Evolutionary conservation across 1,140 invertebrate genomes (phyloP).

Genomic region (Samia ricini): DNA sequence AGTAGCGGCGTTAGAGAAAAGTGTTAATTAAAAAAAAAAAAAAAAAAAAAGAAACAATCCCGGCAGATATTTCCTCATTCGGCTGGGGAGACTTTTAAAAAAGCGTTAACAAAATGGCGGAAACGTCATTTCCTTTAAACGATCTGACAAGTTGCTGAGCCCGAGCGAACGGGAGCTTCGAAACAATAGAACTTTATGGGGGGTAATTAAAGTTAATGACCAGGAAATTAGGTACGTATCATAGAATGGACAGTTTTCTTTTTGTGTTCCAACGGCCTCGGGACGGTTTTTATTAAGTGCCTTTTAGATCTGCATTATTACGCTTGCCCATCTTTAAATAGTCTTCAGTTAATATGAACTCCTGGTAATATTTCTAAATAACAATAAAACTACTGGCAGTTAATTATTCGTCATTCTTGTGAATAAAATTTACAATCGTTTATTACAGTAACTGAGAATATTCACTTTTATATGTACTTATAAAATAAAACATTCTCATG

Average conservation of each 20-base stretch:
- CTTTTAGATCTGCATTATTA: neutral
- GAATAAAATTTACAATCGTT: no score
- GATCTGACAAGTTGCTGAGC: constrained; percentile 6
- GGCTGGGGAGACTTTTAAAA: neutral
- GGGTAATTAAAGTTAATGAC: constrained; percentile 11
- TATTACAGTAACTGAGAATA: no score
- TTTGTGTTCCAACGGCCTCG: neutral
- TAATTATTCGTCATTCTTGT: no score
- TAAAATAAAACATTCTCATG: no score
- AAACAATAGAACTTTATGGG: constrained; percentile 12
- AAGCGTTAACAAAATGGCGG: neutral
- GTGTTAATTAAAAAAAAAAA: constrained; percentile 4
- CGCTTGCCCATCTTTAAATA: no score
- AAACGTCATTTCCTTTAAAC: constrained; percentile 5
- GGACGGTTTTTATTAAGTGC: neutral
- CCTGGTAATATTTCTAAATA: no score
- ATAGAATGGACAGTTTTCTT: constrained; percentile 8
- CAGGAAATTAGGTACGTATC: constrained; percentile 14
- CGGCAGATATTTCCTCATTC: neutral
- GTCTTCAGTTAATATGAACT: no score
- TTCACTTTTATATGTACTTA: no score
- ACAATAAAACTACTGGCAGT: no score
- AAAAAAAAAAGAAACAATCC: constrained; percentile 2
- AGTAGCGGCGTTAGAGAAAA: neutral
- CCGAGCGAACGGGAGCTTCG: neutral